Evolutionary conservation across 1,140 invertebrate genomes (phyloP).

Genomic region (Drosophila chauvacae): DNA sequence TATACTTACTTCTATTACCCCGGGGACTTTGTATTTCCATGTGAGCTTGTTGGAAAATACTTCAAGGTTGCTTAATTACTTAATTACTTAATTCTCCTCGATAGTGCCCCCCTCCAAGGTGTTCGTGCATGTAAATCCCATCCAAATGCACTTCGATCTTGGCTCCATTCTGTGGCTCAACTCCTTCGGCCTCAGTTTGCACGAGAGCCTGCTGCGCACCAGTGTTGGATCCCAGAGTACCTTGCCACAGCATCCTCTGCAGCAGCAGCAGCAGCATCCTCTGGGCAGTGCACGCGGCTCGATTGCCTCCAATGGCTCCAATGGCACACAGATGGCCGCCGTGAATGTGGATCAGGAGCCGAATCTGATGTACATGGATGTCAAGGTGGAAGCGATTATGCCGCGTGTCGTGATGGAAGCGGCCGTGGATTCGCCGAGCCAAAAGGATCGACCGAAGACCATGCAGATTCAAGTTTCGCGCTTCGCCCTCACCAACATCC

Average conservation of each 20-base stretch:
- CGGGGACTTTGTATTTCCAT: slow-evolving; percentile 95
- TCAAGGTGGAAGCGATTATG: slow-evolving; percentile 95
- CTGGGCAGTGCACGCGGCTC: slow-evolving; percentile 59
- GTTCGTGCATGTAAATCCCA: slow-evolving; percentile 95
- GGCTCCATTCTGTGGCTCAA: slow-evolving; percentile 96
- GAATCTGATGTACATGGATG: slow-evolving; percentile 91
- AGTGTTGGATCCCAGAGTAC: slow-evolving; percentile 80
- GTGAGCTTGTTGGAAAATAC: slow-evolving; percentile 86
- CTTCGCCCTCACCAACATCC: slow-evolving; percentile 91
- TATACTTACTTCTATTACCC: slow-evolving; percentile 99
- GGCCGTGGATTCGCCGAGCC: slow-evolving; percentile 73
- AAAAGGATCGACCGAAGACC: slow-evolving; percentile 90
- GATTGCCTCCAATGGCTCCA: slow-evolving; percentile 76
- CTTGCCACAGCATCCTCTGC: slow-evolving; percentile 38
- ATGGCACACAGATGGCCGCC: slow-evolving; percentile 74
- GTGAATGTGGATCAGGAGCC: slow-evolving; percentile 78
- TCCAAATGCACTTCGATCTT: slow-evolving; percentile 93
- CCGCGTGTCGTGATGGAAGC: slow-evolving; percentile 87
- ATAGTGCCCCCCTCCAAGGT: slow-evolving; percentile 96
- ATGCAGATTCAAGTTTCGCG: slow-evolving; percentile 92
- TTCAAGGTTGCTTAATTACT: no score
- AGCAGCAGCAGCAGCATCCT: not conserved
- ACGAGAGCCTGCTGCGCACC: slow-evolving; percentile 88
- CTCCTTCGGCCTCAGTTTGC: slow-evolving; percentile 95
- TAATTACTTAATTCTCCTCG: accelerated